A percentile compares a stretch with the other conserved stretches of the same genome.
Evolutionary conservation across 2,797 vertebrate genomes (phyloP).

Genomic region (Protonibea diacanthus): DNA sequence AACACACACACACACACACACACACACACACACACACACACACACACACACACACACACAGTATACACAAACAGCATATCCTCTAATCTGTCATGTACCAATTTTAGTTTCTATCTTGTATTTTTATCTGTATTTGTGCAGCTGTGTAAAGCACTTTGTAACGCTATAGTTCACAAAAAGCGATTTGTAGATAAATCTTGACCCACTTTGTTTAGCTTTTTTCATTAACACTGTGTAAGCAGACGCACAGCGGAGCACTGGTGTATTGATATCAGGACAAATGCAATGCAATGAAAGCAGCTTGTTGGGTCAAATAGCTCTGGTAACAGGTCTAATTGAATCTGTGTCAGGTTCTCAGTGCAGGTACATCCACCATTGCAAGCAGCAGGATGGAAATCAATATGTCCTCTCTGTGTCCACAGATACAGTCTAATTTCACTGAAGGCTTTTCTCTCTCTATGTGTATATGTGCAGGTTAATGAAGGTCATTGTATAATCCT

Average conservation of each 20-base stretch:
- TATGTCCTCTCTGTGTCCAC: slow-evolving; percentile 61
- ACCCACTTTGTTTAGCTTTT: slow-evolving; percentile 11
- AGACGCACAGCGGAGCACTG: slow-evolving; percentile 27
- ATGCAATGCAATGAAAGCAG: slow-evolving; percentile 67
- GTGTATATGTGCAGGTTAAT: slow-evolving; percentile 54
- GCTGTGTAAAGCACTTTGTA: slow-evolving; percentile 8
- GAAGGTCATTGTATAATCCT: slow-evolving; percentile 58
- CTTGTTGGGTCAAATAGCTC: slow-evolving; percentile 74
- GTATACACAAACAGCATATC: background rate
- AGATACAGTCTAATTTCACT: slow-evolving; percentile 61
- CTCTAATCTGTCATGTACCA: background rate
- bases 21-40: background rate
- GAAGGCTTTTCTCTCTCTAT: slow-evolving; percentile 29
- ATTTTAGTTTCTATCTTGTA: slow-evolving; percentile 9
- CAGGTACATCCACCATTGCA: slow-evolving; percentile 64
- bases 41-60: background rate
- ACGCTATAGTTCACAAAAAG: slow-evolving; percentile 11
- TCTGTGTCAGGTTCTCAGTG: slow-evolving; percentile 71
- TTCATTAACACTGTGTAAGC: slow-evolving; percentile 5
- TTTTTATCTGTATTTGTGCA: slow-evolving; percentile 18
- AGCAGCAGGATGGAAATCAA: slow-evolving; percentile 72
- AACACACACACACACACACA: background rate
- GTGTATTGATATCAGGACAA: slow-evolving; percentile 69
- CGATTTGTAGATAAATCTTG: slow-evolving; percentile 31
- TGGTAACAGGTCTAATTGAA: slow-evolving; percentile 76